A percentile compares a stretch with the other conserved stretches of the same genome.
Conservation (phyloP, 2,113 vertebrate species). For the Psettodes erumei region DNA sequence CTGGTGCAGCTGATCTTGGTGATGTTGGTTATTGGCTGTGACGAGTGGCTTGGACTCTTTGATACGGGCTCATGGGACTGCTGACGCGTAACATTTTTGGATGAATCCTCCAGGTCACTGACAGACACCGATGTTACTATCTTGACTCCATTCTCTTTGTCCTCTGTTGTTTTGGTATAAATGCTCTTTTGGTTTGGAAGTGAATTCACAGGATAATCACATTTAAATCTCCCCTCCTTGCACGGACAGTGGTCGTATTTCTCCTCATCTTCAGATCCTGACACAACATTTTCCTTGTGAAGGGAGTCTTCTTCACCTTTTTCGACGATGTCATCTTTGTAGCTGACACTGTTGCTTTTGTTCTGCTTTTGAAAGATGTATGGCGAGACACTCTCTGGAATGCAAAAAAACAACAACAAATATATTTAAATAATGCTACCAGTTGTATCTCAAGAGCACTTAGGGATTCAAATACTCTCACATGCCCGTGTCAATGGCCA, state of each 20-base stretch:
- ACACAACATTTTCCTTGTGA: constrained; percentile 60
- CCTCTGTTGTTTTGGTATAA: constrained; percentile 43
- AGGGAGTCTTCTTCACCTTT: constrained; percentile 70
- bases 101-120: constrained; percentile 64
- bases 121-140: constrained; percentile 80
- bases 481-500: neutral
- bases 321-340: constrained; percentile 64
- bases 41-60: constrained; percentile 8
- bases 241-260: constrained; percentile 40
- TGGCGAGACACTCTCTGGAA: constrained; percentile 70
- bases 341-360: constrained; percentile 50
- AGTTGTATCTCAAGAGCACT: neutral
- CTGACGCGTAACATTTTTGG: constrained; percentile 75
- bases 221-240: constrained; percentile 66
- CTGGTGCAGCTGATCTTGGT: constrained; percentile 77
- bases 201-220: constrained; percentile 62
- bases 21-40: constrained; percentile 59
- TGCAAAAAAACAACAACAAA: constrained; percentile 21
- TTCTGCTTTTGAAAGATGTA: constrained; percentile 61
- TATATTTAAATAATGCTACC: neutral
- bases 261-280: constrained; percentile 72
- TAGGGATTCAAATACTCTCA: neutral
- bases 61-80: constrained; percentile 57
- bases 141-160: constrained; percentile 59
- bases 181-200: constrained; percentile 66